These are phyloP conservation scores for Ectemnius continuus DNA, from an alignment of 2,888 invertebrate genomes.

Conservation along the genomic window DNA sequence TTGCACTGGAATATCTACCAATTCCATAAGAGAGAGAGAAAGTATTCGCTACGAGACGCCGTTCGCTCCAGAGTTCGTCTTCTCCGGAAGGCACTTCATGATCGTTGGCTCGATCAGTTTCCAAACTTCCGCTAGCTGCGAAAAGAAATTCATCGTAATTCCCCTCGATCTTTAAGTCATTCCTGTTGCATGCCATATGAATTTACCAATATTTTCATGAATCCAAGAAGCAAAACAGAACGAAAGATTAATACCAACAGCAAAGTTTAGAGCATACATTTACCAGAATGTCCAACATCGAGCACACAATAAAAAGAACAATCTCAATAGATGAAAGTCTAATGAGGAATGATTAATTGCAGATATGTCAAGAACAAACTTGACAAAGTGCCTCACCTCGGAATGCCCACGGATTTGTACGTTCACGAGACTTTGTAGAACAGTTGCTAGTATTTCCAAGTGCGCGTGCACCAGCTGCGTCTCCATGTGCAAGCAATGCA, in stretches of 20 bases:
- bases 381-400: conserved; percentile 76
- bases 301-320: background rate
- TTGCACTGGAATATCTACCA: background rate
- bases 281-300: background rate
- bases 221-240: background rate
- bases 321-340: too few species aligned
- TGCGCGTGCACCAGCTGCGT: conserved; percentile 82
- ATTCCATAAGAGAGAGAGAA: conserved; percentile 14
- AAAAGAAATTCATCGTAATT: background rate
- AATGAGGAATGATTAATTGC: too few species aligned
- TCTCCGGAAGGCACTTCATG: conserved; percentile 79
- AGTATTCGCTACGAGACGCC: conserved; percentile 60
- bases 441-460: conserved; percentile 81
- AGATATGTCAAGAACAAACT: background rate
- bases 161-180: background rate
- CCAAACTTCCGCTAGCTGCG: conserved; percentile 80
- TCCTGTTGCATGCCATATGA: too few species aligned
- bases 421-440: conserved; percentile 80
- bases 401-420: conserved; percentile 80
- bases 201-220: too few species aligned
- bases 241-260: too few species aligned
- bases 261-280: too few species aligned
- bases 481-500: conserved; percentile 83
- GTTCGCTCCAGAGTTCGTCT: conserved; percentile 64
- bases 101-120: conserved; percentile 79